Base-by-base conservation (phyloP, 2,888 invertebrate species). In the Charanyca ferruginea region DNA sequence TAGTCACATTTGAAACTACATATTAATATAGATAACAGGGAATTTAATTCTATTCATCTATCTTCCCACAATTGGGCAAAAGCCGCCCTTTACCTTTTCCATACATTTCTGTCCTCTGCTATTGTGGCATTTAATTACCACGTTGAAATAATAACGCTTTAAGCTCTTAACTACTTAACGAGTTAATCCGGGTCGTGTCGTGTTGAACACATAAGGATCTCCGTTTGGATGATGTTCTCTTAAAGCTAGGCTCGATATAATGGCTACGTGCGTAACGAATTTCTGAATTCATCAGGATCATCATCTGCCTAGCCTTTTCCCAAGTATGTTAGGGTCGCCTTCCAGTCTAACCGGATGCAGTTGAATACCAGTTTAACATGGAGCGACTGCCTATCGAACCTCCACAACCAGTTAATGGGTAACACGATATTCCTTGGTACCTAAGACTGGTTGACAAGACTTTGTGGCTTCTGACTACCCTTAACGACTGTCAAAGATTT, bases 131-230 rank as follows among this genome's bases (percentile, higher is more conserved):
- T 62, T 68, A 47, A 63, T 32, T 22, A 64, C 25, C 41, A 47
- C 38, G 38, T 51, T 51, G 13, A 22, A 47, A 18, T 52, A 52
- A 41, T 25, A 23, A 52, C 61, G 25, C 9, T 71, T 49, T 1
- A 42, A 35, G 44, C 35, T 51, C 35, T 70, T 16, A 42, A 60
- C 44, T 20, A 51, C 28, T 41, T 51, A 62, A 62, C 44, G 51
- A 67, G 28, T 48, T 41, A 9, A 18, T 32, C 23, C 62, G 28
- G 38, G 28, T 51, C 13, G 42, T 42, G 28, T 51, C 13, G 42
- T 42, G n/a, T 38, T 38, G 6, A 45, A 42, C 42, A 44, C 16
- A 35, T 16, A 49, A n/a, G 11, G 35, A 35, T 38, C 62, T 66
- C 20, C 9, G 18, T 49, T 62, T 22, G 49, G 38, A 16, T 22